phyloP scores from a whole-genome alignment of 2,797 vertebrate genomes.

The Catostomus latipinnis region DNA sequence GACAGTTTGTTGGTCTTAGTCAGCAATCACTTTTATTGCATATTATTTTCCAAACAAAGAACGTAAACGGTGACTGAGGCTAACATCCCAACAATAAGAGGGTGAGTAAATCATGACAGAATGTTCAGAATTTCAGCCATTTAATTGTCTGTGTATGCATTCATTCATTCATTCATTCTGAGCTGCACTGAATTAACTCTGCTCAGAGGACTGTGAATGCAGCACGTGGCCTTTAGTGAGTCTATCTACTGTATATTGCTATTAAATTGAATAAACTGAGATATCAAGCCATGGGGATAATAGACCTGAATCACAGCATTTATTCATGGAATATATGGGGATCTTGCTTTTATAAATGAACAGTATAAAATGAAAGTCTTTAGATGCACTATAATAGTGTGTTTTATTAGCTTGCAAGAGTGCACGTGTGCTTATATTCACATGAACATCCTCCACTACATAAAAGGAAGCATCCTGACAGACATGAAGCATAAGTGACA shows the following conservation, averaged over 20 bases:
- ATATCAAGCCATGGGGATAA: not conserved
- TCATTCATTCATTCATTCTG: not conserved
- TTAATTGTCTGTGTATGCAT: too few relatives aligned
- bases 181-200: not conserved
- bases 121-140: too few relatives aligned
- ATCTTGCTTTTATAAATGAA: not conserved
- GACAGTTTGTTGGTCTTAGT: too few relatives aligned
- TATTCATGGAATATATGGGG: not conserved
- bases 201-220: not conserved
- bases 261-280: constrained; percentile 7
- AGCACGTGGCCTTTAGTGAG: not conserved
- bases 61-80: too few relatives aligned
- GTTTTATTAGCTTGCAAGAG: too few relatives aligned
- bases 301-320: constrained; percentile 8
- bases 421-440: not conserved
- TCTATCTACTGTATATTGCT: not conserved
- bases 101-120: too few relatives aligned
- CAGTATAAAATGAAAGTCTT: not conserved
- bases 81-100: too few relatives aligned
- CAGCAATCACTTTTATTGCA: too few relatives aligned
- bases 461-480: too few relatives aligned
- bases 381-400: not conserved
- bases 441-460: too few relatives aligned
- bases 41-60: too few relatives aligned
- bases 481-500: too few relatives aligned